phyloP scores from a whole-genome alignment of 1,140 invertebrate species.

The Drosophila setifemur region DNA sequence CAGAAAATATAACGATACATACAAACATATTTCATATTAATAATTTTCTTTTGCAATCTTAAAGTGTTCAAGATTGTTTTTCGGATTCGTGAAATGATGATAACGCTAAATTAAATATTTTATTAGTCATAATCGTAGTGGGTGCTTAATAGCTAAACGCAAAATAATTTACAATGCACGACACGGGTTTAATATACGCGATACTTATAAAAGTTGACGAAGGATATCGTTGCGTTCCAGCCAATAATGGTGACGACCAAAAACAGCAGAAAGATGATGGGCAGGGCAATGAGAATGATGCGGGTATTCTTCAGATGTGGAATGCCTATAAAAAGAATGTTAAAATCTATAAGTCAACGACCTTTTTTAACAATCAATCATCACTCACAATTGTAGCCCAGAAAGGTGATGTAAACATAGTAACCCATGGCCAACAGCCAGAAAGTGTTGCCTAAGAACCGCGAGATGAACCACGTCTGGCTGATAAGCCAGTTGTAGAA shows the following conservation, averaged over 20 bases:
- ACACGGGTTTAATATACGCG: constrained; percentile 83
- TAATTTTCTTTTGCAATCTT: too few species aligned
- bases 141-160: constrained; percentile 53
- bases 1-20: too few species aligned
- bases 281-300: constrained; percentile 93
- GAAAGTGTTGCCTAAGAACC: constrained; percentile 95
- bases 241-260: constrained; percentile 88
- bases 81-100: too few species aligned
- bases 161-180: constrained; percentile 66
- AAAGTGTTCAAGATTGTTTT: too few species aligned
- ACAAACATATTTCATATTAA: too few species aligned
- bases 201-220: constrained; percentile 92
- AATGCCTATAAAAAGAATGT: constrained; percentile 87
- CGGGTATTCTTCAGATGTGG: constrained; percentile 95
- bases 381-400: constrained; percentile 96
- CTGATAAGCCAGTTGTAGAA: constrained; percentile 93
- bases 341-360: not conserved
- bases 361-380: constrained; percentile 32
- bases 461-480: constrained; percentile 89
- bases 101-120: constrained; percentile 49
- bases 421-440: constrained; percentile 96
- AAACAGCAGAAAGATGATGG: constrained; percentile 90
- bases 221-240: constrained; percentile 88
- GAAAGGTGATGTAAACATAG: constrained; percentile 98
- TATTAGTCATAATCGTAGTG: constrained; percentile 61